Evolutionary conservation across 2,888 invertebrate species (phyloP).

Genomic region (Apodemia mormo): DNA sequence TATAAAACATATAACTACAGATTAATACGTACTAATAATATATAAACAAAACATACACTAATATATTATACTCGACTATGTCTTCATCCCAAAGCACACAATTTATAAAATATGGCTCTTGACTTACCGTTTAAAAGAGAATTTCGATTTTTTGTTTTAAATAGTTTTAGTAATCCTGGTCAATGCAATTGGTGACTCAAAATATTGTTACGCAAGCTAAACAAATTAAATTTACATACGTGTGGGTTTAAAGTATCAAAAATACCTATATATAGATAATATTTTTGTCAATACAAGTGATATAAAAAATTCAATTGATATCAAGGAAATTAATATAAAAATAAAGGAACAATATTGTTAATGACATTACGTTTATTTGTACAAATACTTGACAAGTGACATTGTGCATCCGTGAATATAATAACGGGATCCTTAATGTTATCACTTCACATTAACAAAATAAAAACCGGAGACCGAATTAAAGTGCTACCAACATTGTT

Average conservation of each 20-base stretch:
- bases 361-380: constrained; percentile 8
- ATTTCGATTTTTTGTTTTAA: too few species aligned
- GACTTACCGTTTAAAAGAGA: too few species aligned
- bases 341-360: constrained; percentile 15
- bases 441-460: background rate
- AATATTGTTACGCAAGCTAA: too few species aligned
- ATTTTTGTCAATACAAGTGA: background rate
- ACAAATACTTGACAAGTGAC: constrained; percentile 16
- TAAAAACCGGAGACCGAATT: constrained; percentile 1
- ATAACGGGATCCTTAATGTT: constrained; percentile 10
- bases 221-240: background rate
- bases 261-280: background rate
- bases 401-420: constrained; percentile 14
- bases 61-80: too few species aligned
- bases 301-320: background rate
- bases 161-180: too few species aligned
- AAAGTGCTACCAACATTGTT: constrained; percentile 17
- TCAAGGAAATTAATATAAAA: constrained; percentile 12
- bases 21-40: too few species aligned
- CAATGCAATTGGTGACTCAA: too few species aligned
- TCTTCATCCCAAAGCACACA: too few species aligned
- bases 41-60: too few species aligned
- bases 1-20: too few species aligned
- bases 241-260: background rate
- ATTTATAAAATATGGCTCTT: too few species aligned